phyloP scores from a whole-genome alignment of 2,888 invertebrate genomes.

The Acrocyrtus sp. region DNA sequence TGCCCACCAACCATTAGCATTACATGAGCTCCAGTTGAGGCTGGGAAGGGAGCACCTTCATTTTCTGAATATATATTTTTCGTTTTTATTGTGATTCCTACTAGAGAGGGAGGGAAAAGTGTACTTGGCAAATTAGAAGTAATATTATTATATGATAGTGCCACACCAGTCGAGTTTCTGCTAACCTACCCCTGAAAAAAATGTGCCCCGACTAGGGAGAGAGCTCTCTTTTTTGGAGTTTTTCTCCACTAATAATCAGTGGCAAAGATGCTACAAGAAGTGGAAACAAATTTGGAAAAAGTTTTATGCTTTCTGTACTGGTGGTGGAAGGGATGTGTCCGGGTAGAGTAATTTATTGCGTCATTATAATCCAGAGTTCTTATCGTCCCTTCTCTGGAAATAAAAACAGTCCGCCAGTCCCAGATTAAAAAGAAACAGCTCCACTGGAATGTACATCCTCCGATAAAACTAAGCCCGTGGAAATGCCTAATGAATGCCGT shows the following conservation, averaged over 20 bases:
- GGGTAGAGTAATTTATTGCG: conserved; percentile 18
- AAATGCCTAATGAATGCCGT: conserved; percentile 12
- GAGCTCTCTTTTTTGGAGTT: no score
- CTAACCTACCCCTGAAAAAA: background rate
- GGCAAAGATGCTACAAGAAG: background rate
- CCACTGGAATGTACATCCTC: no score
- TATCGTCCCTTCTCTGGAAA: background rate
- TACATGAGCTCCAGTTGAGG: background rate
- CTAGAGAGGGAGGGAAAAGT: background rate
- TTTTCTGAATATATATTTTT: background rate
- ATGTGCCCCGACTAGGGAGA: no score
- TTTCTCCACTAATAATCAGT: no score
- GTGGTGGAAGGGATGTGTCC: background rate
- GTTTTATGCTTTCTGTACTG: background rate
- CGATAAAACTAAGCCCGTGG: no score
- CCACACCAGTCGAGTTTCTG: no score
- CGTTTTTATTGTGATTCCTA: conserved; percentile 4
- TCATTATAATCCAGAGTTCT: conserved; percentile 15
- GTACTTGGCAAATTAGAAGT: conserved; percentile 15
- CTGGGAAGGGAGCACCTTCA: background rate
- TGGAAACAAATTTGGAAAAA: background rate
- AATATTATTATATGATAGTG: background rate
- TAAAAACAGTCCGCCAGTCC: background rate
- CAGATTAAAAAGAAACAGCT: background rate
- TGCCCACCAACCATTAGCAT: background rate